Percentiles rank a stretch among this genome's conserved stretches.
phyloP scores from a whole-genome alignment of 64 coral and sea anemone species.

The Stylophora pistillata region DNA sequence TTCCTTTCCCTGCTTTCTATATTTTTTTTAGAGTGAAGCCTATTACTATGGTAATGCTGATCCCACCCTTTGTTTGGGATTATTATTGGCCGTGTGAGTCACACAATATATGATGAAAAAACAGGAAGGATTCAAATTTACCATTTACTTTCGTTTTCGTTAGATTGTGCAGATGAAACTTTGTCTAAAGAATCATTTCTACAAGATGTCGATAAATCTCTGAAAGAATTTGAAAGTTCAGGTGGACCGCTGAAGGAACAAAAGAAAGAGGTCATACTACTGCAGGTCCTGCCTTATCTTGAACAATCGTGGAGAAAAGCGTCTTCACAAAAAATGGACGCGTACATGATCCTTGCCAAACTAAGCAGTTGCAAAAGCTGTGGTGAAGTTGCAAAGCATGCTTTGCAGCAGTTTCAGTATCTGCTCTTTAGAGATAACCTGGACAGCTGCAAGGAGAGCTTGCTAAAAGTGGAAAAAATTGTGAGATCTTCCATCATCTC shows the following conservation, averaged over 20 bases:
- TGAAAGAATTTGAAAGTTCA: neutral
- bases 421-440: slow-evolving; percentile 17
- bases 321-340: neutral
- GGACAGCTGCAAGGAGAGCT: neutral
- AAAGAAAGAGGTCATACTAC: neutral
- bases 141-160: neutral
- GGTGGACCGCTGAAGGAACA: neutral
- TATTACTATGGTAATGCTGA: too few relatives aligned
- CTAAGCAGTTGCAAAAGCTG: neutral
- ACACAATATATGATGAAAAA: neutral
- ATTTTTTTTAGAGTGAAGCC: too few relatives aligned
- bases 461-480: neutral
- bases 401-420: slow-evolving; percentile 2
- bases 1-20: too few relatives aligned
- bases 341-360: neutral
- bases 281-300: neutral
- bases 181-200: slow-evolving; percentile 1
- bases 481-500: slow-evolving; percentile 16
- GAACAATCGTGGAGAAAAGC: slow-evolving; percentile 6
- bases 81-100: neutral
- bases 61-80: too few relatives aligned
- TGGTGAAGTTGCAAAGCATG: neutral
- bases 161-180: neutral
- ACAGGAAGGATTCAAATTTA: too few relatives aligned
- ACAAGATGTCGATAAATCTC: neutral